Evolutionary conservation across 2,888 invertebrate genomes (phyloP), one percentile per base, ranked within the genome.

Genomic region (Drosophila bunnanda): DNA sequence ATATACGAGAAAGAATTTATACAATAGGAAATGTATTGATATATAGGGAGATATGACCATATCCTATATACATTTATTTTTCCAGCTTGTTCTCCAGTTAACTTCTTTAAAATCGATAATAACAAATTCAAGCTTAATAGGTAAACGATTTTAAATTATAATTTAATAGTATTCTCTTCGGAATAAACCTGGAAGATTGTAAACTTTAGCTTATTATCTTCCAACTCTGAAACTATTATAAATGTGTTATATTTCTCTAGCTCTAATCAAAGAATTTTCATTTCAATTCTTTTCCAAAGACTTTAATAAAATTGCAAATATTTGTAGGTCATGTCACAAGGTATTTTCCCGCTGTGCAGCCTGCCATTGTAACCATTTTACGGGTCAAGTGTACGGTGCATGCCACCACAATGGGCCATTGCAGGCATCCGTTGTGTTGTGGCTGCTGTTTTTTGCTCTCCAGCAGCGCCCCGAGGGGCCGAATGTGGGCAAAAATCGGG

Each of bases 381-480:
- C 74, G 50, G 83, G 87, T 84, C 83, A 84, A 84, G 89, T 83
- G 76, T 76, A 56, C 38, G 73, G 71, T 64, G 68, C 75, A 74
- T 77, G 80, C 69, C 64, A 74, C 81, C 77, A 70, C 83, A 88
- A 86, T 83, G 61, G 65, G 50, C 58, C 56, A 53, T 17, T 46
- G 57, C 74, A 52, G 38, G 30, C 32, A 38, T 48, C 34, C 55
- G 62, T 53, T 46, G 22, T 41, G 54, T 57, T 53, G 65, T 66
- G 66, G 57, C 53, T 69, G 59, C 58, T 52, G 39, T 20, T 50
- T 46, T 34, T 62, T 43, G 43, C 50, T 28, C 4, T 25, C 25
- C 25, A 4, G 32, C 41, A 9, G 22, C 12, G 41, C 60, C 28
- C 22, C 2, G 59, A 10, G 13, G 57, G 38, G 28, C 56, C 39